Percentiles rank a stretch among this genome's conserved stretches.
phyloP scores from a whole-genome alignment of 2,888 invertebrate species.

The Cantharis lateralis region DNA sequence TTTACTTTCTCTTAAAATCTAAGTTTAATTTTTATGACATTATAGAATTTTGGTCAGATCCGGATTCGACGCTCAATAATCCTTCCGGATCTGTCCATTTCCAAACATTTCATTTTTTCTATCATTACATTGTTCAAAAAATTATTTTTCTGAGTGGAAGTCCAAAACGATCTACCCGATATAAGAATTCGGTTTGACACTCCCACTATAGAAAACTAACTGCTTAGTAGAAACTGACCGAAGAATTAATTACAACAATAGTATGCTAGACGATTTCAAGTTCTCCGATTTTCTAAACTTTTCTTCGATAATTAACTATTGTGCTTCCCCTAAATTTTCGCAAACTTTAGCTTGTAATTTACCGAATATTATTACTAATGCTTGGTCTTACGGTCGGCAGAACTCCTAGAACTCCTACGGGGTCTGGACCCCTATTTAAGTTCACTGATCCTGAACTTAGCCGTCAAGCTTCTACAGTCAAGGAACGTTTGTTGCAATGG shows the following conservation, averaged over 20 bases:
- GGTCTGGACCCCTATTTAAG: conserved; percentile 78
- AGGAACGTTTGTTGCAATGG: conserved; percentile 96
- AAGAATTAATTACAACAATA: neutral
- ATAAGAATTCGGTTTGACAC: neutral
- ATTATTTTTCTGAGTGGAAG: neutral
- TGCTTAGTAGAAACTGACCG: neutral
- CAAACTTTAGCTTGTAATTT: neutral
- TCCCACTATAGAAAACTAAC: neutral
- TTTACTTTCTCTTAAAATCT: neutral
- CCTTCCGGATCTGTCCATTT: neutral
- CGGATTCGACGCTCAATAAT: neutral
- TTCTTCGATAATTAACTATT: neutral
- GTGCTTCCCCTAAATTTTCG: neutral
- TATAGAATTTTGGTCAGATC: neutral
- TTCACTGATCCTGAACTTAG: conserved; percentile 90
- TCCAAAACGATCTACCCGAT: neutral
- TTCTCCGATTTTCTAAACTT: neutral
- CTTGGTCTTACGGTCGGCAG: conserved; percentile 52
- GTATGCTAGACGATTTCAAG: neutral
- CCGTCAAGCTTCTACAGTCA: conserved; percentile 92
- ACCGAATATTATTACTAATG: conserved; percentile 1
- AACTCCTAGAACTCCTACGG: conserved; percentile 75
- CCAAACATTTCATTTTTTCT: neutral
- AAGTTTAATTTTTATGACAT: neutral
- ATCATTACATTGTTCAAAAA: neutral